Conservation (phyloP, 2,797 vertebrate genomes). For the Sitta carolinensis region DNA sequence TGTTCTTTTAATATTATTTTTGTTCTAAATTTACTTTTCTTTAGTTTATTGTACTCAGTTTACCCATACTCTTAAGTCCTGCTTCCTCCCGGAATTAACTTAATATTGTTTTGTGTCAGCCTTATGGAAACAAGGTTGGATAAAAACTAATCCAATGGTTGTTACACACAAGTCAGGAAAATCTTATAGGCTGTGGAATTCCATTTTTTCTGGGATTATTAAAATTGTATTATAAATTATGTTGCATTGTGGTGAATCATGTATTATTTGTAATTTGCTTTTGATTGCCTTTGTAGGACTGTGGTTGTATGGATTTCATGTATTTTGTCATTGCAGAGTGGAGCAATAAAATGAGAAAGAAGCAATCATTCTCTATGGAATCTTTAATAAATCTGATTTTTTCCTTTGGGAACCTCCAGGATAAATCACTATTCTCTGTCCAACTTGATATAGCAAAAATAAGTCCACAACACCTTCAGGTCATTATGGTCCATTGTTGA, state of each 20-base stretch:
- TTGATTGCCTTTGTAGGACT: constrained; percentile 36
- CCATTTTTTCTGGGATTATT: constrained; percentile 27
- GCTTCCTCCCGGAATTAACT: neutral
- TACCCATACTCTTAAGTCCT: neutral
- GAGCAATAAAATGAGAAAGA: constrained; percentile 27
- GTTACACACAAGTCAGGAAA: neutral
- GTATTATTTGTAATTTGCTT: constrained; percentile 35
- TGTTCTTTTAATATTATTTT: neutral
- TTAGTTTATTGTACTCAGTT: neutral
- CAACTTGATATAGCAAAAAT: neutral
- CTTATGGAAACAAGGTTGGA: neutral
- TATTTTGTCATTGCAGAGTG: neutral
- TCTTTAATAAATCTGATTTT: constrained; percentile 23
- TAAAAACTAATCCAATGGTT: neutral
- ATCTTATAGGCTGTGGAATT: neutral
- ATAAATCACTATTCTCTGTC: constrained; percentile 4
- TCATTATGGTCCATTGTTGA: neutral
- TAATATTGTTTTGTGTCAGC: neutral
- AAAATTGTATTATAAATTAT: constrained; percentile 8
- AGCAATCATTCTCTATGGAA: neutral
- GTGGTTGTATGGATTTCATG: neutral
- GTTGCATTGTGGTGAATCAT: neutral
- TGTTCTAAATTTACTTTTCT: neutral
- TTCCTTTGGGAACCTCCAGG: constrained; percentile 4
- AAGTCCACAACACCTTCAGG: neutral